Percentiles rank a stretch among this genome's conserved stretches.
Evolutionary conservation across 2,888 invertebrate species (phyloP).

Genomic region (Stenurella melanura): DNA sequence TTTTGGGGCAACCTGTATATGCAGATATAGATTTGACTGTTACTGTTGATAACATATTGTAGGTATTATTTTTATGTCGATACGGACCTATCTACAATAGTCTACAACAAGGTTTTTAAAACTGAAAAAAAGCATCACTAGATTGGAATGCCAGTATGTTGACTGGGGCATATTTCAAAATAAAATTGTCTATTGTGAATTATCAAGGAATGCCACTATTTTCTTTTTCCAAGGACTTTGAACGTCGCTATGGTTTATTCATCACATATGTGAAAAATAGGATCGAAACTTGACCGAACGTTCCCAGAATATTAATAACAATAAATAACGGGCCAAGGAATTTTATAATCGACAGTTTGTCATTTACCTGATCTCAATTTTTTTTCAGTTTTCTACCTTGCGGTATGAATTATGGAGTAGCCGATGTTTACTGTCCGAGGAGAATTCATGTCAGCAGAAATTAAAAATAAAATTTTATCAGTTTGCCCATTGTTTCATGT

Average conservation of each 20-base stretch:
- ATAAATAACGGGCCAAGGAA: conserved; percentile 47
- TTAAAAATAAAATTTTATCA: no score
- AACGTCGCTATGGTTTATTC: conserved; percentile 51
- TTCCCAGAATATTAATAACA: conserved; percentile 47
- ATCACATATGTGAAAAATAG: conserved; percentile 52
- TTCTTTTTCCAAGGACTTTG: conserved; percentile 31
- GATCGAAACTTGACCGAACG: conserved; percentile 47
- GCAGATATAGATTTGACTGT: no score
- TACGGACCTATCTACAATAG: no score
- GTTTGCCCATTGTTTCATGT: no score
- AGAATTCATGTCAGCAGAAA: no score
- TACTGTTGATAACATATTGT: no score
- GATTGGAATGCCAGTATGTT: no score
- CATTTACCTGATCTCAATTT: conserved; percentile 43
- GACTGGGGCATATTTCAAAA: not conserved
- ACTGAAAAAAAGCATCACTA: no score
- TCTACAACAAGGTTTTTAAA: no score
- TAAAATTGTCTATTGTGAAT: conserved; percentile 43
- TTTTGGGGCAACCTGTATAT: no score
- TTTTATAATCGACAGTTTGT: conserved; percentile 45
- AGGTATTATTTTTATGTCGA: no score
- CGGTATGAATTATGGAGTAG: conserved; percentile 38
- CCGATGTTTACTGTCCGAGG: not conserved
- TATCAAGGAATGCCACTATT: conserved; percentile 32
- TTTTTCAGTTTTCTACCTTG: conserved; percentile 24